Evolutionary conservation across 1,140 invertebrate species (phyloP), one percentile per base, ranked within the genome.

Genomic region (Lordiphosa stackelbergi): DNA sequence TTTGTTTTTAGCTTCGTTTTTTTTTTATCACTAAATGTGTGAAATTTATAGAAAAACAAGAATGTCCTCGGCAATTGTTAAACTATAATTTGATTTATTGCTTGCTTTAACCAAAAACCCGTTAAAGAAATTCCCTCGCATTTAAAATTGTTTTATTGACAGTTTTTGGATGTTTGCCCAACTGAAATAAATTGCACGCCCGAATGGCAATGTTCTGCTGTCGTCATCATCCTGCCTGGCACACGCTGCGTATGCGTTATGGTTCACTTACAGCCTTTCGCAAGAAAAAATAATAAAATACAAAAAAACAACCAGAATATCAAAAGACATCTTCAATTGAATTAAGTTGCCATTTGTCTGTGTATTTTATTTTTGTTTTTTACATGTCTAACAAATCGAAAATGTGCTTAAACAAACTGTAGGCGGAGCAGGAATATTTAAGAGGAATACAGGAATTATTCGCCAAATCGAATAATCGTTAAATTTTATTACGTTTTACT

Each of bases 141-240:
- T 51, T 34, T 35, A 52, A 65, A 49, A 49, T 61, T 35, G 43
- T 43, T 56, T 63, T 71, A 73, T 64, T 63, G 69, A 59, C 69
- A 60, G 52, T 61, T 57, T 66, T 64, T 49, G 58, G 53, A 56
- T 68, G 37, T 79, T 60, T 81, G 55, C 58, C 66, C 66, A 68
- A 60, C 61, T 60, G 49, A 54, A 47, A 59, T 71, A 74, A 74
- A 79, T 74, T 61, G 49, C 51, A 66, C 70, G 75, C 66, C 38
- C 55, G 53, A 66, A 22, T 52, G 52, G 43, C 43, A 38, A 56
- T 70, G 41, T 53, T 11, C 38, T 53, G 34, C 36, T 59, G 46
- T 61, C 10, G 34, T 47, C 58, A 55, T 52, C 46, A 28, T 60
- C 45, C 13, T 48, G 19, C 22, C 45, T 53, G 49, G 58, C 35